phyloP scores from a whole-genome alignment of 2,888 invertebrate genomes.

The Ophraella communa region DNA sequence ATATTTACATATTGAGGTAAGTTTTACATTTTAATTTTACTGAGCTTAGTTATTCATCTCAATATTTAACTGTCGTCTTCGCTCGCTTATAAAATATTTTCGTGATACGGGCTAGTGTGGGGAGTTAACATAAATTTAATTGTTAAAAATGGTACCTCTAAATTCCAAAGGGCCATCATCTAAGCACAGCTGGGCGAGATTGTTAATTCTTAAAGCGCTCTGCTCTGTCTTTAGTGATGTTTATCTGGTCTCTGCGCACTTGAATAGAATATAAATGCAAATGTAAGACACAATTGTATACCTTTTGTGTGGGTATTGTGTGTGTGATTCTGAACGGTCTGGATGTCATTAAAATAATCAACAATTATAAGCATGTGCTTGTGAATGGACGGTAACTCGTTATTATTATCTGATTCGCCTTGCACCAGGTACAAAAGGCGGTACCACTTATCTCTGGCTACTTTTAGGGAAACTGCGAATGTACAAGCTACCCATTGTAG shows the following conservation, averaged over 20 bases:
- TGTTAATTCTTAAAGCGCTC: slow-evolving; percentile 58
- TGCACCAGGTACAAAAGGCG: slow-evolving; percentile 48
- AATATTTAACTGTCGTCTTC: not conserved
- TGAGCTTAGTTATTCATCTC: too few species aligned
- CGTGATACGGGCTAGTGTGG: not conserved
- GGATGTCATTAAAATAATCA: slow-evolving; percentile 59
- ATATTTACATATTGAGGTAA: too few species aligned
- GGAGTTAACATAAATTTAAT: slow-evolving; percentile 20
- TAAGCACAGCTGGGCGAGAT: slow-evolving; percentile 38
- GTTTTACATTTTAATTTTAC: too few species aligned
- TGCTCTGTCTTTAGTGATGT: slow-evolving; percentile 55
- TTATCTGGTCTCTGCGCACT: slow-evolving; percentile 57
- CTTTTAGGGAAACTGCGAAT: slow-evolving; percentile 47
- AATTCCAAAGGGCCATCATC: slow-evolving; percentile 29
- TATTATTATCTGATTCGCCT: slow-evolving; percentile 54
- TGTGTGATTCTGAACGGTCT: slow-evolving; percentile 53
- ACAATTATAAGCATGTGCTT: slow-evolving; percentile 56
- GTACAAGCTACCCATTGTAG: slow-evolving; percentile 39
- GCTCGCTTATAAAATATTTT: not conserved
- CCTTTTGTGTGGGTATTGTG: slow-evolving; percentile 58
- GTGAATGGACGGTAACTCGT: slow-evolving; percentile 49
- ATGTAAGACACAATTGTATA: slow-evolving; percentile 59
- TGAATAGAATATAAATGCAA: slow-evolving; percentile 61
- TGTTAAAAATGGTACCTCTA: slow-evolving; percentile 27
- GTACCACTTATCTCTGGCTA: slow-evolving; percentile 47